phyloP scores from a whole-genome alignment of 2,113 vertebrate species.

The Semnopithecus entellus region DNA sequence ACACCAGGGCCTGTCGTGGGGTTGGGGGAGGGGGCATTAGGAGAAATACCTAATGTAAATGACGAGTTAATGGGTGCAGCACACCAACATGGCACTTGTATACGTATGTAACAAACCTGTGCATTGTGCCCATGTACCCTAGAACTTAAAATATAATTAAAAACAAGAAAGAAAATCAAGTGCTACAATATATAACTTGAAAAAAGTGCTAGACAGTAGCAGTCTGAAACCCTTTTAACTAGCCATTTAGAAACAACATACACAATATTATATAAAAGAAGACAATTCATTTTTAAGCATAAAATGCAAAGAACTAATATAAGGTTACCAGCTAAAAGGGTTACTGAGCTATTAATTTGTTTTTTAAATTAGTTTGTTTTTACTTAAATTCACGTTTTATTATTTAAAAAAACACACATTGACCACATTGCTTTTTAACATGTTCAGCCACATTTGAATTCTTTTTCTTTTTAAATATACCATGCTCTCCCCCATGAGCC shows the following conservation, averaged over 20 bases:
- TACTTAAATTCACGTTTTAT: neutral
- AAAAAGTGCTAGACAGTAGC: neutral
- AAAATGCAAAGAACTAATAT: neutral
- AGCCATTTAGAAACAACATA: constrained; percentile 27
- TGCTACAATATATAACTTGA: neutral
- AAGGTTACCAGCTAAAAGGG: neutral
- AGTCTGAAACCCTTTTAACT: neutral
- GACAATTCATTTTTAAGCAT: neutral
- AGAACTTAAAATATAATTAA: too few relatives aligned
- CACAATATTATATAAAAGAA: neutral
- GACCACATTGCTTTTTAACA: neutral
- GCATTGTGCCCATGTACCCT: too few relatives aligned
- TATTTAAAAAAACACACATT: neutral
- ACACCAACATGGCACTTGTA: too few relatives aligned
- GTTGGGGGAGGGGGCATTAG: too few relatives aligned
- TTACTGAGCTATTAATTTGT: neutral
- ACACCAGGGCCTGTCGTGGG: too few relatives aligned
- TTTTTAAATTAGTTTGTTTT: neutral
- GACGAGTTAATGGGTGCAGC: too few relatives aligned
- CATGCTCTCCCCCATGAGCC: neutral
- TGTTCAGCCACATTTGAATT: neutral
- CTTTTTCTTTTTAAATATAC: neutral
- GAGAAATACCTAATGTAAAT: too few relatives aligned
- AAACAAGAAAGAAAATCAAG: neutral
- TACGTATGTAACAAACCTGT: too few relatives aligned